Evolutionary conservation across 2,113 vertebrate species (phyloP), one percentile per base, ranked within the genome.

Genomic region (Phalacrocorax aristotelis): DNA sequence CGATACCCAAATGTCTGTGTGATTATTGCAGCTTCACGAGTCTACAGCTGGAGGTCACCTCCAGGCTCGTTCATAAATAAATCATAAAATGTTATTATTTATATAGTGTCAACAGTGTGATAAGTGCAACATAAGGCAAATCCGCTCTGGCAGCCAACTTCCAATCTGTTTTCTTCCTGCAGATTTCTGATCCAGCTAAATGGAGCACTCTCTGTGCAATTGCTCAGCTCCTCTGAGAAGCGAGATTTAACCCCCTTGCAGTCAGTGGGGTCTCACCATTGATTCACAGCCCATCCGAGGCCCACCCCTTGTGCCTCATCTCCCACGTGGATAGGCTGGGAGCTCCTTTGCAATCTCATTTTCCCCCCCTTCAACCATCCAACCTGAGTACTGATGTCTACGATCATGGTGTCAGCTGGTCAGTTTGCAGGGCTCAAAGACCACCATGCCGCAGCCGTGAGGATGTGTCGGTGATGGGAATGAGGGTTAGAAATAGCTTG

Each of bases 91-190:
- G 57, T 54, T 89, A 71, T 58, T 82, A 91, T 91, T 94, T 91
- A 80, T 79, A 71, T 79, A 40, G 71, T 71, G 71, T 54, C 71
- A 82, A 82, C 70, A 74, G 62, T 11, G 36, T 42, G 87, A 15
- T 65, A 79, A 95, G 83, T 79, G 66, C 70, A 91, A 91, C 87
- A 83, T 49, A 88, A 93, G 83, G 87, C 80, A 94, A 93, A 95
- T 82, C 61, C 75, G 57, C 74, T 27, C 40, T 65, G 86, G 78
- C 86, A 94, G 89, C 78, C 92, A 88, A 90, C 60, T 85, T 65
- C 79, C 86, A 87, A 38, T 78, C 79, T 96, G 78, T 55, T 94
- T 92, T 66, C 58, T 74, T 94, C 74, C 79, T n/a, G 70, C 60
- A 58, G 22, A 22, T 82, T 88, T 79, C 30, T 69, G 42, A 83